Conservation (phyloP, 2,888 invertebrate genomes). For the Drosophila quinaria region DNA sequence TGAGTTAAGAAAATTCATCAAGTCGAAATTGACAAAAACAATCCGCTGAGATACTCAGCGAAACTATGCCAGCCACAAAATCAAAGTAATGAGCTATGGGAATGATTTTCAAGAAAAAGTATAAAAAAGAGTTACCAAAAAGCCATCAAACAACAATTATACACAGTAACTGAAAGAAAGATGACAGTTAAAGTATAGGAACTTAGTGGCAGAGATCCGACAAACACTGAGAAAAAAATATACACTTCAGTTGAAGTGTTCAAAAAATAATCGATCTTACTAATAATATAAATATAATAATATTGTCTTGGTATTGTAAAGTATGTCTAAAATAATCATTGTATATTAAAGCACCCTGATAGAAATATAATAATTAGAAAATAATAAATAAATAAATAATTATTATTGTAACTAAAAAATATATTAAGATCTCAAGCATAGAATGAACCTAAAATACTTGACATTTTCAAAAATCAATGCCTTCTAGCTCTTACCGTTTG, state of each 20-base stretch:
- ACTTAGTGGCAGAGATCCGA: slow-evolving; percentile 1
- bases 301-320: not conserved
- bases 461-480: no score
- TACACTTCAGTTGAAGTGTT: not conserved
- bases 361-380: no score
- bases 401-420: not conserved
- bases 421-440: no score
- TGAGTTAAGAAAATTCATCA: slow-evolving; percentile 39
- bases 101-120: slow-evolving; percentile 16
- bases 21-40: slow-evolving; percentile 36
- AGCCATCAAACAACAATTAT: slow-evolving; percentile 48
- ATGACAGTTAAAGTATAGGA: slow-evolving; percentile 21
- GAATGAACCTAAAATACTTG: not conserved
- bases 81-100: slow-evolving; percentile 40
- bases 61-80: slow-evolving; percentile 52
- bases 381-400: not conserved
- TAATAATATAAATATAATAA: not conserved
- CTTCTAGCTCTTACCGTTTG: no score
- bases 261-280: not conserved
- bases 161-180: slow-evolving; percentile 38
- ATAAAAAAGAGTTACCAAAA: slow-evolving; percentile 30
- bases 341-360: not conserved
- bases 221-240: slow-evolving; percentile 19
- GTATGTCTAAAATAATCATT: not conserved
- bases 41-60: slow-evolving; percentile 14